A percentile compares a stretch with the other conserved stretches of the same genome.
phyloP scores from a whole-genome alignment of 2,888 invertebrate species.

The Meiosimyza decipiens region DNA sequence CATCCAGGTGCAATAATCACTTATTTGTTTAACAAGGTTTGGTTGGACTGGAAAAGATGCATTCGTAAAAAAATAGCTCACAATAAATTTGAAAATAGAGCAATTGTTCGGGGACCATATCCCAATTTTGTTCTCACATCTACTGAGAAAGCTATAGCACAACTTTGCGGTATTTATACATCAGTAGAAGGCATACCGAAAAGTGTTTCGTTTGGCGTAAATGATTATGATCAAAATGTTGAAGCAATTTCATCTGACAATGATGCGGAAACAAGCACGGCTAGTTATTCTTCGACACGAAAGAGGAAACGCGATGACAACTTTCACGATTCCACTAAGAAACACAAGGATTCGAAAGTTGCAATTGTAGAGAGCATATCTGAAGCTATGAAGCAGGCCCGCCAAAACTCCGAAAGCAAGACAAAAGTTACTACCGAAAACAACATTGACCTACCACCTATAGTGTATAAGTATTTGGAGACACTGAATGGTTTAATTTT shows the following conservation, averaged over 20 bases:
- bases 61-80: background rate
- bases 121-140: too few relatives aligned
- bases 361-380: background rate
- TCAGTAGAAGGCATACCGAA: background rate
- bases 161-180: background rate
- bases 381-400: background rate
- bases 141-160: background rate
- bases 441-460: too few relatives aligned
- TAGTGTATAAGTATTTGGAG: background rate
- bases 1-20: background rate
- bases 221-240: too few relatives aligned
- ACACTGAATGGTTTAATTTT: background rate
- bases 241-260: background rate
- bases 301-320: background rate
- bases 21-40: conserved; percentile 5
- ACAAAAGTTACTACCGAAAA: too few relatives aligned
- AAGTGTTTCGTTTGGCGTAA: too few relatives aligned
- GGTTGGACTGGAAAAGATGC: background rate
- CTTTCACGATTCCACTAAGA: background rate
- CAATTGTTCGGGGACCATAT: too few relatives aligned
- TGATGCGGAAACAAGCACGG: background rate
- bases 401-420: too few relatives aligned
- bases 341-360: background rate
- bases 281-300: background rate
- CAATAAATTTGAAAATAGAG: too few relatives aligned